Conservation (phyloP, 2,113 vertebrate species). For the Papio anubis region DNA sequence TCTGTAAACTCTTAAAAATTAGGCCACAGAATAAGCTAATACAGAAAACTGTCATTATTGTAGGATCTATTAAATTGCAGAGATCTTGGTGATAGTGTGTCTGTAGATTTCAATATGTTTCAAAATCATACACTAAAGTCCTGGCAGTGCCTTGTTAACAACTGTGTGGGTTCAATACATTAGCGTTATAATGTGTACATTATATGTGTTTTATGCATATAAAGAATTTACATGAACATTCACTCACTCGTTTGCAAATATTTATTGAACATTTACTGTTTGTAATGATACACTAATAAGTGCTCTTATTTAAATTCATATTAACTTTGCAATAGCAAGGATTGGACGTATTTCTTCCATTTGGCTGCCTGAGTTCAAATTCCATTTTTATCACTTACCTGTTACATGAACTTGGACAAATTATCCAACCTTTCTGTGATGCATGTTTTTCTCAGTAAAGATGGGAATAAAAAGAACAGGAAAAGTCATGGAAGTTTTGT, state of each 20-base stretch:
- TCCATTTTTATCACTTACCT: neutral
- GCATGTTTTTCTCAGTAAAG: neutral
- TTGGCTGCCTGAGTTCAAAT: constrained; percentile 9
- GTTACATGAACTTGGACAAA: neutral
- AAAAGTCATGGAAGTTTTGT: neutral
- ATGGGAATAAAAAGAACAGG: neutral
- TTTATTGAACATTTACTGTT: constrained; percentile 7
- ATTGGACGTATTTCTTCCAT: neutral
- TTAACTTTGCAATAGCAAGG: neutral
- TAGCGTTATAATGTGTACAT: neutral
- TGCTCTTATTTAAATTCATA: constrained; percentile 23
- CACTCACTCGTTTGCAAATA: constrained; percentile 23
- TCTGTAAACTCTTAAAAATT: neutral
- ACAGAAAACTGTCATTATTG: neutral
- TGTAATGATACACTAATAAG: neutral
- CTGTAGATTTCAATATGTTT: constrained; percentile 7
- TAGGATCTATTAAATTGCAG: constrained; percentile 39
- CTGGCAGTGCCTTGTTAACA: neutral
- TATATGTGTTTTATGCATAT: neutral
- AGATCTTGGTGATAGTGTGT: neutral
- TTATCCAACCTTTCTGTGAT: neutral
- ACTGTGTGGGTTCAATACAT: neutral
- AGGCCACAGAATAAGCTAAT: constrained; percentile 35
- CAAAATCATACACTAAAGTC: neutral
- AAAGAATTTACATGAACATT: neutral